Evolutionary conservation across 2,797 vertebrate genomes (phyloP).

Genomic region (Aphelocoma californica): DNA sequence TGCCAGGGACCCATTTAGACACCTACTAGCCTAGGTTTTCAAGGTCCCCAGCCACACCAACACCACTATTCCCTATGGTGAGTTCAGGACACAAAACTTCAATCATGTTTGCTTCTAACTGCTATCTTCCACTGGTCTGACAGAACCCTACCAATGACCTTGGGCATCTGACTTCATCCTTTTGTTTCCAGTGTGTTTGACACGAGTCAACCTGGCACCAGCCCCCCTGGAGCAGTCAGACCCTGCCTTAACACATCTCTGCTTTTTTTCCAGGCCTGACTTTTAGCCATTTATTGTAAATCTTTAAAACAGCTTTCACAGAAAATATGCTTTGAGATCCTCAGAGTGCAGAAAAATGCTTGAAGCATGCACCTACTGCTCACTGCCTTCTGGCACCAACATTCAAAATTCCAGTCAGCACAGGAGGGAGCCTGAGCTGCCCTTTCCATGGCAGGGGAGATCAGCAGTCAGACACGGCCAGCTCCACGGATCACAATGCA

Average conservation of each 20-base stretch:
- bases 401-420: neutral
- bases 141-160: neutral
- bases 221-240: neutral
- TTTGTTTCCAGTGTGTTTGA: neutral
- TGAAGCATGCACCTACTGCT: neutral
- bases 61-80: neutral
- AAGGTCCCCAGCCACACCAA: neutral
- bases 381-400: neutral
- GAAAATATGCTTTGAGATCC: neutral
- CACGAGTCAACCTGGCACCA: neutral
- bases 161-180: neutral
- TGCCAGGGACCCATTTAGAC: neutral
- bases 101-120: neutral
- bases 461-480: accelerated
- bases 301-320: neutral
- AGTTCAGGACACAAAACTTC: neutral
- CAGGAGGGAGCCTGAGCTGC: neutral
- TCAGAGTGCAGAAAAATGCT: neutral
- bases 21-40: neutral
- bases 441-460: neutral
- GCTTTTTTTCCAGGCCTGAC: neutral
- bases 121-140: neutral
- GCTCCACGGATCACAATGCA: accelerated
- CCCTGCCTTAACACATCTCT: neutral
- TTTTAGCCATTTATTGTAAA: neutral